Evolutionary conservation across 2,888 invertebrate genomes (phyloP).

Genomic region (Pogonocherus hispidulus): DNA sequence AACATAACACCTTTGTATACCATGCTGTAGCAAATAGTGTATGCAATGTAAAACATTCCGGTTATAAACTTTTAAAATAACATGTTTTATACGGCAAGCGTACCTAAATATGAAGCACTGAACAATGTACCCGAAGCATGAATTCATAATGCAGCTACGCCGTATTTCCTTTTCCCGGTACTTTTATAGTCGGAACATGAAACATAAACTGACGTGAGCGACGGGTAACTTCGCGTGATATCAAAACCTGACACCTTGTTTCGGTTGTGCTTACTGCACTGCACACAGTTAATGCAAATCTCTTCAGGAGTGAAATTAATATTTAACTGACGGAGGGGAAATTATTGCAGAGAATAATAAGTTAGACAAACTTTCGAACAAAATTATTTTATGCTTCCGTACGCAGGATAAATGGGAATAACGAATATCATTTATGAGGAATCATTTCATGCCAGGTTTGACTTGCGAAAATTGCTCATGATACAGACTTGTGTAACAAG

Average conservation of each 20-base stretch:
- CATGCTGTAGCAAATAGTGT: too few species aligned
- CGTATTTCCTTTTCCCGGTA: conserved; percentile 16
- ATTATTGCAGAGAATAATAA: conserved; percentile 23
- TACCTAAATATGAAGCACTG: conserved; percentile 1
- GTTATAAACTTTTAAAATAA: background rate
- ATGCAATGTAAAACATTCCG: background rate
- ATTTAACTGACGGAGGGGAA: conserved; percentile 29
- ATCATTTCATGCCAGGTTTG: too few species aligned
- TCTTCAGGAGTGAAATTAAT: conserved; percentile 28
- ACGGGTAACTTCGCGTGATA: conserved; percentile 38
- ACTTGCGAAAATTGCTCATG: too few species aligned
- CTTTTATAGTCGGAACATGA: conserved; percentile 16
- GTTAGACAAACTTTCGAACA: conserved; percentile 9
- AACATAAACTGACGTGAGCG: conserved; percentile 30
- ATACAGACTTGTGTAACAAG: too few species aligned
- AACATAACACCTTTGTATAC: background rate
- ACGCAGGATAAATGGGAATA: background rate
- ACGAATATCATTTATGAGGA: background rate
- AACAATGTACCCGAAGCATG: conserved; percentile 1
- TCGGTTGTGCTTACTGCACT: conserved; percentile 26
- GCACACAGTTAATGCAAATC: conserved; percentile 35
- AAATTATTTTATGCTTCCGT: background rate
- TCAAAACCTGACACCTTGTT: conserved; percentile 39
- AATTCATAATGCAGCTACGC: conserved; percentile 19
- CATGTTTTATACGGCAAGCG: background rate